These are phyloP conservation scores for Rhysida immarginata DNA, from an alignment of 1,140 invertebrate genomes.

Conservation along the genomic window DNA sequence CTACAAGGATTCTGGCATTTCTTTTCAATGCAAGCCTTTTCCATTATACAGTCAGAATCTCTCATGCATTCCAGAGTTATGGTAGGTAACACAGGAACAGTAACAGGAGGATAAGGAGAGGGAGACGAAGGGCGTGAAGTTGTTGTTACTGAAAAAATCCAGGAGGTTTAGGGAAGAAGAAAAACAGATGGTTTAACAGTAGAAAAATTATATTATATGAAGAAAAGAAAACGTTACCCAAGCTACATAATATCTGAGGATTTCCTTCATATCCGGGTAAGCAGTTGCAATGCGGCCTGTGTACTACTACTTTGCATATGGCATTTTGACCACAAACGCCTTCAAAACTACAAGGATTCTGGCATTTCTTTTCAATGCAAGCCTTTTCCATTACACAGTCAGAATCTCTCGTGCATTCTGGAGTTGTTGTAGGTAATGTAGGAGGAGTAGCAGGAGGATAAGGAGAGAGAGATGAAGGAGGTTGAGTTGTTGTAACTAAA, in stretches of 20 bases:
- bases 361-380: constrained; percentile 17
- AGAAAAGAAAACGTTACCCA: neutral
- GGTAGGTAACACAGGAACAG: constrained; percentile 1
- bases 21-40: constrained; percentile 22
- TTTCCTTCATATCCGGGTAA: constrained; percentile 18
- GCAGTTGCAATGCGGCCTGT: constrained; percentile 16
- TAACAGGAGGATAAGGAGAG: neutral
- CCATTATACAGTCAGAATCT: constrained; percentile 24
- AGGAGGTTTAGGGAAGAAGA: neutral
- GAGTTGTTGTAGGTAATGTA: neutral
- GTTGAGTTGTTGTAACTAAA: neutral
- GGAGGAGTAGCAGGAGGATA: neutral
- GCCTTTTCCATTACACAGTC: constrained; percentile 18
- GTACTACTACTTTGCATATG: constrained; percentile 16
- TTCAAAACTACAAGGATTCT: constrained; percentile 14
- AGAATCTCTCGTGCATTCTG: constrained; percentile 15
- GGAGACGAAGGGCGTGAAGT: neutral
- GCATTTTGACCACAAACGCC: constrained; percentile 39
- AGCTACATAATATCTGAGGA: constrained; percentile 10
- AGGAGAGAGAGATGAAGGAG: neutral
- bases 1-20: constrained; percentile 25
- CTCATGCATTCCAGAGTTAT: constrained; percentile 4
- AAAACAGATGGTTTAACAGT: neutral
- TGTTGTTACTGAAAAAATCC: neutral
- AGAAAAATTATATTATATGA: neutral